Evolutionary conservation across 30 jellyfish, hydroid and myxozoan genomes (phyloP).

Genomic region (Hydra vulgaris): DNA sequence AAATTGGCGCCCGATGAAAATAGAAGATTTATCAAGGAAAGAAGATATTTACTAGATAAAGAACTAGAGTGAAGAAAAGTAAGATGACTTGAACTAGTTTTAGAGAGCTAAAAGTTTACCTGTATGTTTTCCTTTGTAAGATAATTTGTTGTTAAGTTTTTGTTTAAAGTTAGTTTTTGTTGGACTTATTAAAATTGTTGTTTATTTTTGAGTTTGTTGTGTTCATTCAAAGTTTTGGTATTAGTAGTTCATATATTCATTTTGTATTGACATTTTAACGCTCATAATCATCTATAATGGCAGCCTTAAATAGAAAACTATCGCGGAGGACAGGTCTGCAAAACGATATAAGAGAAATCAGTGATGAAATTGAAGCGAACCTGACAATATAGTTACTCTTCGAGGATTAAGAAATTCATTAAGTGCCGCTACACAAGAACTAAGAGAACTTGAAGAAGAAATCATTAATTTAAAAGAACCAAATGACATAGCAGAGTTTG

Average conservation of each 20-base stretch:
- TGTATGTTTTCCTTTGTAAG: no score
- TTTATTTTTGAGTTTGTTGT: no score
- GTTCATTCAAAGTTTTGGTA: neutral
- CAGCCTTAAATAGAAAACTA: neutral
- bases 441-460: neutral
- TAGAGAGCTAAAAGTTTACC: no score
- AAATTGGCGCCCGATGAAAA: neutral
- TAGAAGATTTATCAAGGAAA: neutral
- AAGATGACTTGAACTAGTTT: no score
- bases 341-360: neutral
- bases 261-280: neutral
- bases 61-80: neutral
- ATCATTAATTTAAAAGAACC: neutral
- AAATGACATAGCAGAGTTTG: neutral
- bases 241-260: neutral
- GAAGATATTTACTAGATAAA: neutral
- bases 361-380: neutral
- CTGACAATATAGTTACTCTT: neutral
- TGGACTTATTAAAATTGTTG: neutral
- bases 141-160: no score
- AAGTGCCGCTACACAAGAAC: neutral
- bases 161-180: no score
- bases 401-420: neutral
- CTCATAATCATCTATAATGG: neutral
- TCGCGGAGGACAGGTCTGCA: slow-evolving; percentile 16